Percentiles rank a stretch among this genome's conserved stretches.
phyloP scores from a whole-genome alignment of 35 echinoderm and acorn worm species.

The Stichopus chloronotus region DNA sequence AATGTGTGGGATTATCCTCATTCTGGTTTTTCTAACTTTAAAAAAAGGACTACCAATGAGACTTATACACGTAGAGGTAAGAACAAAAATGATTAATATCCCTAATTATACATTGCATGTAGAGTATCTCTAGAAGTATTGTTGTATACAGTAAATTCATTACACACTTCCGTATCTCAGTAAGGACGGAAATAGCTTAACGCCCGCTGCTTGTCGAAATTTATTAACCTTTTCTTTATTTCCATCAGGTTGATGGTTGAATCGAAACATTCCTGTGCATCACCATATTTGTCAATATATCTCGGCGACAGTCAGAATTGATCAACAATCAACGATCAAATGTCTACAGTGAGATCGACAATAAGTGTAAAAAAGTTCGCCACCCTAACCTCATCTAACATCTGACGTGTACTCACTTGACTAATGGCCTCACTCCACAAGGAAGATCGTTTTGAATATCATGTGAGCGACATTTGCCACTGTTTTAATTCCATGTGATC shows the following conservation, averaged over 20 bases:
- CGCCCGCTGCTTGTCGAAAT: too few species aligned
- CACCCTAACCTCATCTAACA: background rate
- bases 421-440: constrained; percentile 22
- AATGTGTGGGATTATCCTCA: too few species aligned
- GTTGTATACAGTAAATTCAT: too few species aligned
- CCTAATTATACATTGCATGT: too few species aligned
- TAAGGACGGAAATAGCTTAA: too few species aligned
- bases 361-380: constrained; percentile 24
- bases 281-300: background rate
- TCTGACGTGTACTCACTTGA: constrained; percentile 25
- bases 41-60: too few species aligned
- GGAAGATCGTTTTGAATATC: constrained; percentile 41
- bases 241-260: background rate
- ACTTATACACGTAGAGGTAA: too few species aligned
- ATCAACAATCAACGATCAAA: background rate
- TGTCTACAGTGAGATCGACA: background rate
- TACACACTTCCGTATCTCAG: too few species aligned
- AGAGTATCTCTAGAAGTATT: too few species aligned
- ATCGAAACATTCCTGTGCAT: background rate
- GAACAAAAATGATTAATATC: too few species aligned
- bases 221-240: too few species aligned
- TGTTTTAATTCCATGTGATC: constrained; percentile 16
- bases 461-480: background rate
- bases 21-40: too few species aligned
- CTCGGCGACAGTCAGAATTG: background rate